Base-by-base conservation (phyloP, 2,888 invertebrate species). In the Tuta absoluta region DNA sequence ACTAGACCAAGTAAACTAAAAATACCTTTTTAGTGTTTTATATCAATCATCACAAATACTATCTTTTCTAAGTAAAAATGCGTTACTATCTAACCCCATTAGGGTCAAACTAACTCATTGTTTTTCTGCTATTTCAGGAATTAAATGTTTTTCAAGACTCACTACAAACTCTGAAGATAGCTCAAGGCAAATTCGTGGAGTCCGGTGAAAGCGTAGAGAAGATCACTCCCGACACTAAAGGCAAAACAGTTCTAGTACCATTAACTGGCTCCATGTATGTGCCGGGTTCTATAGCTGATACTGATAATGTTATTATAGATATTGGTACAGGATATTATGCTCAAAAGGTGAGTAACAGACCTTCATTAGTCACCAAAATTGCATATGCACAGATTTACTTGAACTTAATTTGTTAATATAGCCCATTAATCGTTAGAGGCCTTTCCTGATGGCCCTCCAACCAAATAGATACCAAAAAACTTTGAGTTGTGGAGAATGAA, bases 181-280 rank as follows among this genome's bases (percentile, higher is more conserved):
- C 98, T 8, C 98, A 98, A 86, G 93, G 93, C 38, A 98, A 98
- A 91, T 98, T 97, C 87, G 94, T 95, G 66, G 96, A 96, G 77
- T 98, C 98, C 0, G 95, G 95, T 61, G 96, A 97, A 77, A 95
- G 95, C 75, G 93, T 97, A 61, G 96, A 96, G 67, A 95, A 96
- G 87, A 93, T 98, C 65, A 95, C 94, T 56, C 94, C 95, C 0
- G 94, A 94, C 23, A 93, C 94, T 68, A 94, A 96, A 79, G 96
- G 97, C 75, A 96, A 96, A 79, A 94, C 95, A 65, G 95, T 99
- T 71, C 91, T 99, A 21, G 98, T 99, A 17, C 99, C 99, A 0
- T 92, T 99, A 14, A 98, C 99, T 14, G 97, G 97, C 75, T 99
- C 99, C 75, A 98, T 99, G 96, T 99, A 99, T 91, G 98, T 99